A percentile compares a stretch with the other conserved stretches of the same genome.
These are phyloP conservation scores for Hydrophis major DNA, from an alignment of 2,797 vertebrate species.

Conservation along the genomic window DNA sequence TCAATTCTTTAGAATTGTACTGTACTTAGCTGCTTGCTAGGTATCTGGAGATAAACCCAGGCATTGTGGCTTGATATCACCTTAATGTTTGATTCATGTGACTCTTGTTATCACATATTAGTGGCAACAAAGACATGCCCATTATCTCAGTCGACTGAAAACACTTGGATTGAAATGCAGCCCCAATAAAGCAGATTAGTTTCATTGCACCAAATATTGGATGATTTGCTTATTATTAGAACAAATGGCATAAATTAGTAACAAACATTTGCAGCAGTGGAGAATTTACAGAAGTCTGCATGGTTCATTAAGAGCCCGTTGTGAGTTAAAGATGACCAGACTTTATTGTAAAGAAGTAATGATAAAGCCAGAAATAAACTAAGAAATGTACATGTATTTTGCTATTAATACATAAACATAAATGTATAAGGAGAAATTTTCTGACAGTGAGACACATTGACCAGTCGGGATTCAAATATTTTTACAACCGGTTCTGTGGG, in stretches of 20 bases:
- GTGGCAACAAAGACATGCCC: constrained; percentile 35
- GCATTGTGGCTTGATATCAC: neutral
- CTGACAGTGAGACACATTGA: neutral
- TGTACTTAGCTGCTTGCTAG: too few relatives aligned
- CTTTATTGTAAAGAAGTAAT: constrained; percentile 74
- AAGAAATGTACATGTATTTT: constrained; percentile 38
- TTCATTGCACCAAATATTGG: constrained; percentile 72
- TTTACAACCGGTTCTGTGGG: too few relatives aligned
- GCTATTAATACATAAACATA: neutral
- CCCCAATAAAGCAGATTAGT: constrained; percentile 66
- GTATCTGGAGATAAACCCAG: neutral
- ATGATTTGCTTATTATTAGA: constrained; percentile 77
- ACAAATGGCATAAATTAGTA: constrained; percentile 79
- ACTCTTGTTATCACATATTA: neutral
- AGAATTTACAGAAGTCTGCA: constrained; percentile 78
- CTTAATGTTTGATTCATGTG: neutral
- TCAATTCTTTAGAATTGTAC: neutral
- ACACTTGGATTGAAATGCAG: constrained; percentile 54
- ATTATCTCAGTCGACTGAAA: constrained; percentile 44
- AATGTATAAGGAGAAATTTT: neutral
- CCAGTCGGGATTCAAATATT: neutral
- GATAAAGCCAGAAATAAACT: constrained; percentile 46
- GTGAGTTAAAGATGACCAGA: constrained; percentile 74
- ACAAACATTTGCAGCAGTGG: constrained; percentile 76
- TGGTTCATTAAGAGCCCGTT: constrained; percentile 76